Conservation (phyloP, 2,797 vertebrate genomes). For the Calcarius lapponicus region DNA sequence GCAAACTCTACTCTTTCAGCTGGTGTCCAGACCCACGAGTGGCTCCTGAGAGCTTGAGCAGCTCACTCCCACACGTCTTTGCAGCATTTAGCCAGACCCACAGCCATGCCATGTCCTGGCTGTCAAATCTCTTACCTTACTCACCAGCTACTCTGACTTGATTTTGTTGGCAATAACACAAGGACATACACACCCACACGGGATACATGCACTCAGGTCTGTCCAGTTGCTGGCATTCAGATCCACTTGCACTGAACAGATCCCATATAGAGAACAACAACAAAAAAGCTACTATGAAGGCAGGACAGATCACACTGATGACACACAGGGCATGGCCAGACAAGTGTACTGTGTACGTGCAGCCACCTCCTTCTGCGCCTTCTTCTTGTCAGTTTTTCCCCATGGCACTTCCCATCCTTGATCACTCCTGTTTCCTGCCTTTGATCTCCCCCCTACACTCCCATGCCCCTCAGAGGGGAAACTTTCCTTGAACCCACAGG, state of each 20-base stretch:
- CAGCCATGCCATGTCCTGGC: background rate
- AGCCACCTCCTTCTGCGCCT: background rate
- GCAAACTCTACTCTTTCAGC: background rate
- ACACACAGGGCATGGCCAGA: background rate
- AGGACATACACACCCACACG: no score
- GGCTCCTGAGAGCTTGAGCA: background rate
- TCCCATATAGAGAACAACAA: no score
- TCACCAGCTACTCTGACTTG: background rate
- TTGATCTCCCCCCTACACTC: background rate
- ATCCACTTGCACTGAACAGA: background rate
- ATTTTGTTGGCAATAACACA: fast-evolving
- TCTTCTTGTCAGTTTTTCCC: background rate
- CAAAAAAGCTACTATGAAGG: background rate
- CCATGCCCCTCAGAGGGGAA: background rate
- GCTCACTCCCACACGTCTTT: background rate
- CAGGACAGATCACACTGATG: background rate
- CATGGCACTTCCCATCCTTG: background rate
- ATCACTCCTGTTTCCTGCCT: background rate
- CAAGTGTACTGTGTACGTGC: fast-evolving
- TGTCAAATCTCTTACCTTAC: background rate
- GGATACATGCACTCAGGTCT: background rate
- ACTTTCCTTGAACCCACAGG: background rate
- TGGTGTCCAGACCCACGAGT: background rate
- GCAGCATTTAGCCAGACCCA: background rate
- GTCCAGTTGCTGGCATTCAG: background rate